phyloP scores from a whole-genome alignment of 2,113 vertebrate species.

The Paracyprichromis sp. region DNA sequence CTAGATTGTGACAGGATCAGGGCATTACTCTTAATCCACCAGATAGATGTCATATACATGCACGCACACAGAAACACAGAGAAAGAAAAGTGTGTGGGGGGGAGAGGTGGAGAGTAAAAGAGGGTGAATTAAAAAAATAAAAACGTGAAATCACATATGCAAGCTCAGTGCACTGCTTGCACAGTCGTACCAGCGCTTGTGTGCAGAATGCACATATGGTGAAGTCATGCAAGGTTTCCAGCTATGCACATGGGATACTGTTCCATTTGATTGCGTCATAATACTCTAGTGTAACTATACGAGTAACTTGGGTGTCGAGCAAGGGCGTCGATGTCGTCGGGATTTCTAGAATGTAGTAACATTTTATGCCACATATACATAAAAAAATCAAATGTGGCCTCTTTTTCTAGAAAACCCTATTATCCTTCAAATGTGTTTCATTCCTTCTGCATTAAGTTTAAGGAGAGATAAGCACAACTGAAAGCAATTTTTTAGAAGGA shows the following conservation, averaged over 20 bases:
- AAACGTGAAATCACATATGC: neutral
- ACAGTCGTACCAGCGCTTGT: neutral
- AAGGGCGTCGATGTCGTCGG: neutral
- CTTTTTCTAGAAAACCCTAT: neutral
- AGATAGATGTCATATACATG: slow-evolving; percentile 59
- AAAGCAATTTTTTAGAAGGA: neutral
- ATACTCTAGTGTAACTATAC: neutral
- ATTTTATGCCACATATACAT: neutral
- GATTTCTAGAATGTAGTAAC: neutral
- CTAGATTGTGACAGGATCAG: slow-evolving; percentile 65
- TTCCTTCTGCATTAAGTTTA: neutral
- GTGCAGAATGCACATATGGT: slow-evolving; percentile 32
- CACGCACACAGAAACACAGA: slow-evolving; percentile 4
- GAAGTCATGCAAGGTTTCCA: slow-evolving; percentile 35
- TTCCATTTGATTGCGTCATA: slow-evolving; percentile 24
- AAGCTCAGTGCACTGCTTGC: neutral
- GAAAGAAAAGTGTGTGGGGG: slow-evolving; percentile 9
- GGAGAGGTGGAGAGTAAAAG: neutral
- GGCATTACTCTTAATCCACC: slow-evolving; percentile 68
- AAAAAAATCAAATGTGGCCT: neutral
- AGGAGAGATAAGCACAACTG: neutral
- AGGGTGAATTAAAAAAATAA: neutral
- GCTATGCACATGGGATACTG: slow-evolving; percentile 3
- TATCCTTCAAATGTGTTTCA: neutral
- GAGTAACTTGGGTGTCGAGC: neutral